Evolutionary conservation across 2,113 vertebrate species (phyloP).

Genomic region (Hymenochirus boettgeri): DNA sequence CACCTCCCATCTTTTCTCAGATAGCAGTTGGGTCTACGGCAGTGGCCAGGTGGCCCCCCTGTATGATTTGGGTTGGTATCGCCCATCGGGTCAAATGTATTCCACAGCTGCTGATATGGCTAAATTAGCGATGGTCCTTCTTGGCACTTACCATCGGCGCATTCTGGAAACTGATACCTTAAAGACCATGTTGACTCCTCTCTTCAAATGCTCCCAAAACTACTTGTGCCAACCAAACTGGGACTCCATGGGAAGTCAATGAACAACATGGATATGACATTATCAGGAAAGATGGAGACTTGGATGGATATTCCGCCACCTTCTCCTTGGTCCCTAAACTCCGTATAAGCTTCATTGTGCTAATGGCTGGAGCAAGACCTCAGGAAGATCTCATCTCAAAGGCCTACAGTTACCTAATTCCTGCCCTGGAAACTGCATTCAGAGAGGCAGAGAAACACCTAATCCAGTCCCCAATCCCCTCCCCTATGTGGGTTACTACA

Average conservation of each 20-base stretch:
- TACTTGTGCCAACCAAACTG: constrained; percentile 83
- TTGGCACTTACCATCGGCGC: constrained; percentile 61
- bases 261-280: constrained; percentile 75
- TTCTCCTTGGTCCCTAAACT: constrained; percentile 80
- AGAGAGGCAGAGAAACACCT: constrained; percentile 65
- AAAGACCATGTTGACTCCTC: constrained; percentile 75
- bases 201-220: constrained; percentile 68
- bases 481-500: constrained; percentile 81
- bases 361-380: constrained; percentile 80
- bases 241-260: constrained; percentile 87
- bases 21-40: constrained; percentile 81
- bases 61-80: constrained; percentile 87
- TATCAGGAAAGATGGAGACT: constrained; percentile 81
- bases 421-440: constrained; percentile 72
- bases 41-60: constrained; percentile 70
- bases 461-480: constrained; percentile 64
- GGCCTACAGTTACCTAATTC: constrained; percentile 70
- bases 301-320: constrained; percentile 81
- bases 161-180: constrained; percentile 71
- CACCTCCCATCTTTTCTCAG: constrained; percentile 53
- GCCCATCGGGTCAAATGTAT: constrained; percentile 89
- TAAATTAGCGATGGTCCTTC: constrained; percentile 74
- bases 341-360: constrained; percentile 74
- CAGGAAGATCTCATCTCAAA: constrained; percentile 66
- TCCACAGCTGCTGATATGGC: constrained; percentile 83